Evolutionary conservation across 2,888 invertebrate genomes (phyloP).

Genomic region (Epiblema foenella): DNA sequence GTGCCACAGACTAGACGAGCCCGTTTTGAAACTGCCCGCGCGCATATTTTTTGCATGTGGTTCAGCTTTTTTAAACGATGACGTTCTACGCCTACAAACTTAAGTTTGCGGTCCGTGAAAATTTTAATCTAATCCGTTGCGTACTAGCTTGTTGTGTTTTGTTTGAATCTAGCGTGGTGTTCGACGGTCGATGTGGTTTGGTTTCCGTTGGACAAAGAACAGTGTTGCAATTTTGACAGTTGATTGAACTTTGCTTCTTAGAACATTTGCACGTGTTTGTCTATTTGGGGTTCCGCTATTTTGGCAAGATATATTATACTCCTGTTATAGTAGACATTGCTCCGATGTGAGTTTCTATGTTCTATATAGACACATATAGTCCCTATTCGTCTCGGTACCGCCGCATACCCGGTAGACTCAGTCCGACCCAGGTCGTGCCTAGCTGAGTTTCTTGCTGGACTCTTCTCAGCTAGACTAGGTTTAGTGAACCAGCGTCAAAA

Average conservation of each 20-base stretch:
- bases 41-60: constrained; percentile 52
- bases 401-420: too few species aligned
- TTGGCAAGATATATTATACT: neutral
- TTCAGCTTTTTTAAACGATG: constrained; percentile 55
- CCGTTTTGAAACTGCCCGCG: constrained; percentile 25
- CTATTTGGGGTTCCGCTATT: constrained; percentile 29
- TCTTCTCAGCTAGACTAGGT: too few species aligned
- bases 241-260: constrained; percentile 55
- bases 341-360: too few species aligned
- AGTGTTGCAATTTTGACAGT: constrained; percentile 58
- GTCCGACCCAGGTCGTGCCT: too few species aligned
- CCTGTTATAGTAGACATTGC: too few species aligned
- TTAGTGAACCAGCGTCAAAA: too few species aligned
- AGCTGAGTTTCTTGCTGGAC: too few species aligned
- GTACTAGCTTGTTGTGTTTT: neutral
- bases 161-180: neutral
- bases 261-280: constrained; percentile 40
- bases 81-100: constrained; percentile 48
- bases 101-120: neutral
- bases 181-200: constrained; percentile 14
- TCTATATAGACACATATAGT: too few species aligned
- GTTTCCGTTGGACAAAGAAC: constrained; percentile 55
- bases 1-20: constrained; percentile 48
- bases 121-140: neutral
- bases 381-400: too few species aligned